These are phyloP conservation scores for Pseudomyrmex flavicornis DNA, from an alignment of 1,140 invertebrate species.

Conservation along the genomic window DNA sequence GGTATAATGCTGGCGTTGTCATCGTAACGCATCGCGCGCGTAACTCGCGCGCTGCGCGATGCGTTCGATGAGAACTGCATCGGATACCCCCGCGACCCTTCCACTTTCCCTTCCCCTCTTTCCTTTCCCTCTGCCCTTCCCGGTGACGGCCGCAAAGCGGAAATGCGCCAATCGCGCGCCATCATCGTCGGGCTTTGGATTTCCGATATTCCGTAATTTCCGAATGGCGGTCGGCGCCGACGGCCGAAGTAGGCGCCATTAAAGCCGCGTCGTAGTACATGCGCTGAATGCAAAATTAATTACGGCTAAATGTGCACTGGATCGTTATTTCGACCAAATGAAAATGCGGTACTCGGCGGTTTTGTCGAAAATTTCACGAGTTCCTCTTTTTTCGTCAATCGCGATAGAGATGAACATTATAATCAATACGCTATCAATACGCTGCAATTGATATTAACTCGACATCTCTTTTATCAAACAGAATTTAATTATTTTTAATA, in stretches of 20 bases:
- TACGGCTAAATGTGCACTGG: constrained; percentile 59
- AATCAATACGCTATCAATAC: neutral
- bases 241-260: constrained; percentile 63
- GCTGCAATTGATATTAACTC: constrained; percentile 16
- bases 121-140: too few relatives aligned
- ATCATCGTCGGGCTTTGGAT: constrained; percentile 70
- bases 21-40: constrained; percentile 55
- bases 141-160: constrained; percentile 61
- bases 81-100: neutral
- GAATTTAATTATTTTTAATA: neutral
- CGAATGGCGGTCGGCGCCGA: constrained; percentile 42
- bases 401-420: constrained; percentile 1
- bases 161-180: constrained; percentile 71
- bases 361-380: constrained; percentile 33
- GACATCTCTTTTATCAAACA: neutral
- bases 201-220: constrained; percentile 73
- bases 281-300: constrained; percentile 69
- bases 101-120: too few relatives aligned
- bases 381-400: constrained; percentile 5
- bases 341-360: constrained; percentile 9
- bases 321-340: constrained; percentile 51
- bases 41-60: constrained; percentile 17
- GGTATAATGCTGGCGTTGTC: constrained; percentile 49
- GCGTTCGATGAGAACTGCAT: constrained; percentile 34
- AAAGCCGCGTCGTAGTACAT: constrained; percentile 35